phyloP scores from a whole-genome alignment of 37 sponge, comb jelly and placozoan species.

The Ianthella basta region DNA sequence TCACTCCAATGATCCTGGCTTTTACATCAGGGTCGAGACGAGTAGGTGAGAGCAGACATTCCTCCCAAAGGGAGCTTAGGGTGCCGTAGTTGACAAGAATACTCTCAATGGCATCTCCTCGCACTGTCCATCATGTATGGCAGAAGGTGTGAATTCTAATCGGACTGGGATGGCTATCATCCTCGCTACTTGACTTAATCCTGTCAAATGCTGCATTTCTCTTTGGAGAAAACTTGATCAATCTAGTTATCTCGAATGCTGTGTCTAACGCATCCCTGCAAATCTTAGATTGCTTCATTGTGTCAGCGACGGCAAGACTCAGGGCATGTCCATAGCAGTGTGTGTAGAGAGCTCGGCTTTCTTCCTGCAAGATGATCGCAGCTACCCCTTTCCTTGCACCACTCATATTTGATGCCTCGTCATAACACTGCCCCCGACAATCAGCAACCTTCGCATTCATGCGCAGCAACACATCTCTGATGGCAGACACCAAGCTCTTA shows the following conservation, averaged over 20 bases:
- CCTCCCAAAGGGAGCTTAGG: constrained; percentile 55
- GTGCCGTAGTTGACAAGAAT: constrained; percentile 21
- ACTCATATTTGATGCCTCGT: constrained; percentile 53
- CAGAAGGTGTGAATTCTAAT: constrained; percentile 37
- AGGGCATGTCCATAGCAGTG: constrained; percentile 45
- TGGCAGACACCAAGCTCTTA: constrained; percentile 22
- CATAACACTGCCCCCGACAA: constrained; percentile 40
- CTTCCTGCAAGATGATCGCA: not conserved
- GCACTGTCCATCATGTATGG: constrained; percentile 44
- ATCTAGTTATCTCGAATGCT: constrained; percentile 31
- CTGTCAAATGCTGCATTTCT: constrained; percentile 36
- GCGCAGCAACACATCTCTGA: constrained; percentile 32
- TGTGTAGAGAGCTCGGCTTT: constrained; percentile 37
- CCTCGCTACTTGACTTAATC: constrained; percentile 11
- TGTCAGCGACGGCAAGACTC: constrained; percentile 41
- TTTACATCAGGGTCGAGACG: constrained; percentile 71
- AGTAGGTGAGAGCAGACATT: constrained; percentile 49
- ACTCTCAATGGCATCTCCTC: constrained; percentile 36
- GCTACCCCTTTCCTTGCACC: constrained; percentile 36
- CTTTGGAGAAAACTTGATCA: constrained; percentile 50
- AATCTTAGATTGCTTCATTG: constrained; percentile 42
- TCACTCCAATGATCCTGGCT: constrained; percentile 65
- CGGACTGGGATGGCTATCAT: not conserved
- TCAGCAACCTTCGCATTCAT: constrained; percentile 10
- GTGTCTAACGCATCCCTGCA: constrained; percentile 48